phyloP scores from a whole-genome alignment of 1,140 invertebrate species.

The Nasonia vitripennis region DNA sequence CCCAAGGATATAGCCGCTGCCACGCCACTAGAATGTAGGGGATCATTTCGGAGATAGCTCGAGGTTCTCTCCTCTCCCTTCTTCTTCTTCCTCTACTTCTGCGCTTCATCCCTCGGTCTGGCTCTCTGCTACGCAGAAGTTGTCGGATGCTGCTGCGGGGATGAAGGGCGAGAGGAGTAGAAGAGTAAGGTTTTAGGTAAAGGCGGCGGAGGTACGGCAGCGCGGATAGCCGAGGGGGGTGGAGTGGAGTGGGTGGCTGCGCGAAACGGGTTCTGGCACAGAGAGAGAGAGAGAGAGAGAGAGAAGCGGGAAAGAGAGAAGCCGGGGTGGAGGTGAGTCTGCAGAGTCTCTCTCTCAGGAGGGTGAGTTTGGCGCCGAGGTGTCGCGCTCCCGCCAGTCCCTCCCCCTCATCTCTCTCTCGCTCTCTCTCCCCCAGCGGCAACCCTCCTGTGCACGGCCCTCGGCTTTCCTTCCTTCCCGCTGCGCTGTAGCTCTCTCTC shows the following conservation, averaged over 20 bases:
- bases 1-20: conserved; percentile 69
- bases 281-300: conserved; percentile 47
- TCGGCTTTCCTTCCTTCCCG: conserved; percentile 40
- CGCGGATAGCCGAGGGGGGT: conserved; percentile 55
- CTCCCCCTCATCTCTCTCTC: conserved; percentile 28
- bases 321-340: conserved; percentile 70
- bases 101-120: not conserved
- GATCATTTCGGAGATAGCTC: conserved; percentile 76
- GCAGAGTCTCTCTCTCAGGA: conserved; percentile 69
- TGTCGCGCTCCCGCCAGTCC: conserved; percentile 65
- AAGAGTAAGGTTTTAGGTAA: conserved; percentile 48
- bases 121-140: conserved; percentile 62
- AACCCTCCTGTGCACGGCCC: conserved; percentile 47
- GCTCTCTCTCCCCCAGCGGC: not conserved
- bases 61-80: conserved; percentile 67
- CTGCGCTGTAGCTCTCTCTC: conserved; percentile 39
- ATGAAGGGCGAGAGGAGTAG: conserved; percentile 45
- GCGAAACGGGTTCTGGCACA: conserved; percentile 45
- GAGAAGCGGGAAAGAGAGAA: conserved; percentile 56
- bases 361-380: conserved; percentile 75
- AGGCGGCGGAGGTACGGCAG: conserved; percentile 47
- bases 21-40: conserved; percentile 69
- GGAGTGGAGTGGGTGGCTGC: conserved; percentile 50
- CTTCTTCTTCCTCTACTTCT: not conserved
- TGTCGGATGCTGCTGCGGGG: conserved; percentile 57